Percentiles rank a stretch among this genome's conserved stretches.
Conservation (phyloP, 2,888 invertebrate genomes). For the Caradrina clavipalpis region DNA sequence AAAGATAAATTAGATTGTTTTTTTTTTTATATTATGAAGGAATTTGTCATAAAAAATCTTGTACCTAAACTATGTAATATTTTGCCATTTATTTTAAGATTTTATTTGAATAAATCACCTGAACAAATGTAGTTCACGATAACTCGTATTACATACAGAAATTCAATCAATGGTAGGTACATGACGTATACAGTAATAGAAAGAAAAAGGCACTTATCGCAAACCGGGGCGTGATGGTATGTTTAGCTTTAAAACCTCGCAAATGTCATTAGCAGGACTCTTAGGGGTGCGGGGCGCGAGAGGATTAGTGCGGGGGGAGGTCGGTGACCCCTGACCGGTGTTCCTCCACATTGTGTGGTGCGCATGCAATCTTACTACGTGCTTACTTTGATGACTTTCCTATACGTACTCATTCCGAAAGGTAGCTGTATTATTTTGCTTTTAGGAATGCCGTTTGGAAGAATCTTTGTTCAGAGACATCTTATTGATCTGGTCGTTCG, state of each 20-base stretch:
- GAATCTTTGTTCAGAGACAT: not conserved
- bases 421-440: slow-evolving; percentile 7
- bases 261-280: slow-evolving; percentile 79
- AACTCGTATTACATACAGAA: slow-evolving; percentile 5
- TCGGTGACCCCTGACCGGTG: slow-evolving; percentile 66
- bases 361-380: slow-evolving; percentile 48
- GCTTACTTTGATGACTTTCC: slow-evolving; percentile 41
- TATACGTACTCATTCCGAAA: slow-evolving; percentile 8
- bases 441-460: slow-evolving; percentile 6
- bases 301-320: slow-evolving; percentile 56
- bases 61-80: too few species aligned
- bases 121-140: not conserved
- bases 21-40: too few species aligned
- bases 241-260: slow-evolving; percentile 70
- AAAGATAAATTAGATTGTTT: too few species aligned
- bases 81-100: too few species aligned
- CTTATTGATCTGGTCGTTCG: not conserved
- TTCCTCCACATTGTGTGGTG: slow-evolving; percentile 62
- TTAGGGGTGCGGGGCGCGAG: slow-evolving; percentile 49
- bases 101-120: too few species aligned
- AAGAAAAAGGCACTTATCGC: slow-evolving; percentile 45
- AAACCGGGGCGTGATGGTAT: slow-evolving; percentile 38
- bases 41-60: too few species aligned
- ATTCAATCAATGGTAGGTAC: slow-evolving; percentile 2
- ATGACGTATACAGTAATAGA: slow-evolving; percentile 25